phyloP scores from a whole-genome alignment of 1,140 invertebrate genomes.

The Berghia stephanieae region DNA sequence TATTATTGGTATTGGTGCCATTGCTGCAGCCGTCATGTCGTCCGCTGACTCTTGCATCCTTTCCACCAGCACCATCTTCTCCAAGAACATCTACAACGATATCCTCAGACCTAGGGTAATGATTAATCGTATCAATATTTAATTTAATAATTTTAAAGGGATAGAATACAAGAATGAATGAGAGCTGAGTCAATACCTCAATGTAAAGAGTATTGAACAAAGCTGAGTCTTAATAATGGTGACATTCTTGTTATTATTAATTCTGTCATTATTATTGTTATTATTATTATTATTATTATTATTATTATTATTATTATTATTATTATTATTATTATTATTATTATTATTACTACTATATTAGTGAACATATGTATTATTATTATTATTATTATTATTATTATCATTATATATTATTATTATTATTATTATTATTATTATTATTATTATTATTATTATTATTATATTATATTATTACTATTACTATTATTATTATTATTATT shows the following conservation, averaged over 20 bases:
- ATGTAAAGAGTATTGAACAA: slow-evolving; percentile 68
- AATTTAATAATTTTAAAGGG: not conserved
- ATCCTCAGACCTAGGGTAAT: slow-evolving; percentile 89
- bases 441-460: too few species aligned
- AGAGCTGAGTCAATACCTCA: not conserved
- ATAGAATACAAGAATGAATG: not conserved
- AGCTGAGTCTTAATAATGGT: slow-evolving; percentile 39
- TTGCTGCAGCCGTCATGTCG: slow-evolving; percentile 97
- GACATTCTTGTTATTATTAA: slow-evolving; percentile 41
- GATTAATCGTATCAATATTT: slow-evolving; percentile 45
- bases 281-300: slow-evolving; percentile 1
- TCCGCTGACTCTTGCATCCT: slow-evolving; percentile 96
- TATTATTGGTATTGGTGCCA: slow-evolving; percentile 94
- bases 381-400: too few species aligned
- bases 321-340: slow-evolving; percentile 5
- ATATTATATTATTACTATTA: too few species aligned
- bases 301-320: slow-evolving; percentile 1
- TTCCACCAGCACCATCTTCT: slow-evolving; percentile 96
- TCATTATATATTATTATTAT: not conserved
- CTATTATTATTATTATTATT: too few species aligned
- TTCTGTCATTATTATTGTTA: slow-evolving; percentile 40
- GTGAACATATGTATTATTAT: too few species aligned
- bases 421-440: not conserved
- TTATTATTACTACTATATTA: slow-evolving; percentile 1
- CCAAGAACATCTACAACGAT: slow-evolving; percentile 95